Percentiles rank a stretch among this genome's conserved stretches.
phyloP scores from a whole-genome alignment of 2,113 vertebrate species.

The Pongo abelii region DNA sequence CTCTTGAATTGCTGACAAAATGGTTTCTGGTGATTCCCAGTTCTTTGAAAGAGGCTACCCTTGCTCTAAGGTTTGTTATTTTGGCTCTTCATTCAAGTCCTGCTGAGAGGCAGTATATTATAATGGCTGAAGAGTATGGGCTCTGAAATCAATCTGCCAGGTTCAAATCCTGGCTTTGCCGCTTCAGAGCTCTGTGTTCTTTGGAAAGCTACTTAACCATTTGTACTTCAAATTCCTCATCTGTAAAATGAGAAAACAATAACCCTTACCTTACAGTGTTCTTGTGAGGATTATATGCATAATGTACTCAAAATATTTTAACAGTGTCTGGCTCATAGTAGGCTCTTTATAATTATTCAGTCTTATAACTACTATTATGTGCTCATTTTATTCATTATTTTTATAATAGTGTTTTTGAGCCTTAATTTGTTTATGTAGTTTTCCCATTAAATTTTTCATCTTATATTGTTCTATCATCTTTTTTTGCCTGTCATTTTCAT shows the following conservation, averaged over 20 bases:
- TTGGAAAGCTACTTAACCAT: background rate
- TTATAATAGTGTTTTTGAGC: background rate
- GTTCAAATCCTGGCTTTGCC: background rate
- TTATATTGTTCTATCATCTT: background rate
- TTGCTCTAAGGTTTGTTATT: background rate
- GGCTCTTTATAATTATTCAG: background rate
- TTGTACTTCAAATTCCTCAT: background rate
- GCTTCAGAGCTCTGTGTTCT: background rate
- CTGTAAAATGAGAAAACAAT: background rate
- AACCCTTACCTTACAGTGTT: background rate
- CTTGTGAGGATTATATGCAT: background rate
- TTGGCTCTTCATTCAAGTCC: background rate
- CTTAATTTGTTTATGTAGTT: background rate
- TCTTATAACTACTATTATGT: background rate
- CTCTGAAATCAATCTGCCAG: background rate
- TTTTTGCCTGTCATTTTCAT: background rate
- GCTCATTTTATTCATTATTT: background rate
- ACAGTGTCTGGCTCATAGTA: background rate
- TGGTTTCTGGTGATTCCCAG: background rate
- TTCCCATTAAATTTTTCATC: background rate
- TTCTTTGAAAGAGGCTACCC: background rate
- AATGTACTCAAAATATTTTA: background rate
- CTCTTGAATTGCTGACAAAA: background rate
- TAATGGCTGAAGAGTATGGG: background rate
- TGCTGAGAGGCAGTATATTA: background rate